Conservation (phyloP, 2,797 vertebrate species). For the Toxotes lorentzi region DNA sequence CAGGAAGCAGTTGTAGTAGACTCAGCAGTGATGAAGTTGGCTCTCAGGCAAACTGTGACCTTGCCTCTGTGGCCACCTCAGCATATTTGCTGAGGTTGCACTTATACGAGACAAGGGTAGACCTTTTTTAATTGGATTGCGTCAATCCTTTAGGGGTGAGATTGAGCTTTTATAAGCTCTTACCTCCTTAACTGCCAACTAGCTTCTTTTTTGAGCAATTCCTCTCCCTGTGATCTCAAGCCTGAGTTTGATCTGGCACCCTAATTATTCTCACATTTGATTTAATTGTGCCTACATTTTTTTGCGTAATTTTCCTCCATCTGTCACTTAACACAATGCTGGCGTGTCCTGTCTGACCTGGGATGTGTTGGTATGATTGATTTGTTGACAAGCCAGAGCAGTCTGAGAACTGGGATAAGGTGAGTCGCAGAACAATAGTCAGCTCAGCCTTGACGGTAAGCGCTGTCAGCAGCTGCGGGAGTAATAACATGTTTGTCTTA, state of each 20-base stretch:
- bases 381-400: slow-evolving; percentile 61
- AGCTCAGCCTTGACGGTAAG: slow-evolving; percentile 72
- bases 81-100: slow-evolving; percentile 76
- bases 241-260: background rate
- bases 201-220: background rate
- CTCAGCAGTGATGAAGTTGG: slow-evolving; percentile 91
- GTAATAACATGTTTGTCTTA: slow-evolving; percentile 84
- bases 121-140: slow-evolving; percentile 6
- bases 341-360: slow-evolving; percentile 18
- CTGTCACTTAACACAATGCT: slow-evolving; percentile 1
- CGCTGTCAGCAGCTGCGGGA: slow-evolving; percentile 75
- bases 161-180: background rate
- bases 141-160: background rate
- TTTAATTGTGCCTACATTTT: slow-evolving; percentile 19
- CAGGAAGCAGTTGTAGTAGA: slow-evolving; percentile 94
- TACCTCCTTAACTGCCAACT: background rate
- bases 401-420: slow-evolving; percentile 71
- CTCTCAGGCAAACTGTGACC: slow-evolving; percentile 87
- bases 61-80: slow-evolving; percentile 87
- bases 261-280: slow-evolving; percentile 1
- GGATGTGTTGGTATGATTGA: slow-evolving; percentile 58
- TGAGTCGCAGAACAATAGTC: slow-evolving; percentile 74
- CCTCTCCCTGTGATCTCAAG: background rate
- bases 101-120: slow-evolving; percentile 19
- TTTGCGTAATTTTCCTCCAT: slow-evolving; percentile 37